A percentile compares a stretch with the other conserved stretches of the same genome.
These are phyloP conservation scores for Heptranchias perlo DNA, from an alignment of 2,113 vertebrate species.

Conservation along the genomic window DNA sequence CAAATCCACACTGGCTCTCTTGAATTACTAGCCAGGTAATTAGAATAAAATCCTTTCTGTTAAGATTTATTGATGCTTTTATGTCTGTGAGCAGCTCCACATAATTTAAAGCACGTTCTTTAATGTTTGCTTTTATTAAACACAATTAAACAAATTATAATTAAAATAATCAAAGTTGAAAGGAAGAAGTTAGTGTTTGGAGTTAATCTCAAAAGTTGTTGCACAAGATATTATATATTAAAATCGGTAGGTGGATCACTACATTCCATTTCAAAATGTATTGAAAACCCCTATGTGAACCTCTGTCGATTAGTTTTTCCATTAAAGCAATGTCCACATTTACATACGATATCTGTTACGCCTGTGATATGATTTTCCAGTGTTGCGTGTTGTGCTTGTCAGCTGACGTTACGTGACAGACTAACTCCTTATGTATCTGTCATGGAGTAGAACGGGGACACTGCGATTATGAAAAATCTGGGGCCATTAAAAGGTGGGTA, in stretches of 20 bases:
- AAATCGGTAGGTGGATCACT: background rate
- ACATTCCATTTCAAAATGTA: background rate
- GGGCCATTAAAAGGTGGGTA: background rate
- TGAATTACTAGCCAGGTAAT: background rate
- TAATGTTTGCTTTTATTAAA: background rate
- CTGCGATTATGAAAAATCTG: background rate
- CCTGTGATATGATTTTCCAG: background rate
- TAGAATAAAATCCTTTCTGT: background rate
- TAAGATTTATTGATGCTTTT: background rate
- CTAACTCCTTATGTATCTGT: background rate
- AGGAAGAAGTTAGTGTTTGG: background rate
- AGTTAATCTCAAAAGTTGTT: background rate
- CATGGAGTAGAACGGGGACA: background rate
- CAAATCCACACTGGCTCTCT: too few relatives aligned
- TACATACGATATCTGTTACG: background rate
- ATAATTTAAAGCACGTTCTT: background rate
- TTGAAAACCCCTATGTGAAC: background rate
- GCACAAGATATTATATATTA: background rate
- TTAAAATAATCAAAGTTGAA: background rate
- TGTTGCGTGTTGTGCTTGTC: background rate
- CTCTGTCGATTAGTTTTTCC: background rate
- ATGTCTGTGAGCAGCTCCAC: background rate
- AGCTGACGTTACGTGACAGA: background rate
- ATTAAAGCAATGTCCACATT: background rate
- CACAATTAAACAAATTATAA: background rate